Conservation (phyloP, 2,113 vertebrate genomes). For the Tachysurus vachellii region DNA sequence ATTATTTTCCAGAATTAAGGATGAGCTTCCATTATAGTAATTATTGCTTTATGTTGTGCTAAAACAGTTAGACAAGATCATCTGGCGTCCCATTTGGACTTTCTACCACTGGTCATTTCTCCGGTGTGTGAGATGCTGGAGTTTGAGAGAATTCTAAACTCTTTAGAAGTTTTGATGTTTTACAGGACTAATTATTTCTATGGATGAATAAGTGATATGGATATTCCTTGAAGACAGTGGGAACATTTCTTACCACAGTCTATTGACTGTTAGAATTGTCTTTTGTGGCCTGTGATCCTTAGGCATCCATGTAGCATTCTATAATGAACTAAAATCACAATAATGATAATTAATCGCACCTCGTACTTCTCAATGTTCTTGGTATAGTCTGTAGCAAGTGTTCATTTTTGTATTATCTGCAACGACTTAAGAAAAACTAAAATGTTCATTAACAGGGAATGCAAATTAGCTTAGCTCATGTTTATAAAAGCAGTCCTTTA, state of each 20-base stretch:
- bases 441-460: background rate
- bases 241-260: background rate
- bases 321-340: conserved; percentile 12
- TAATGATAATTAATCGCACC: background rate
- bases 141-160: background rate
- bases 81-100: background rate
- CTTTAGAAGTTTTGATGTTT: background rate
- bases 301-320: background rate
- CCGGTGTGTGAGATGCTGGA: conserved; percentile 2
- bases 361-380: background rate
- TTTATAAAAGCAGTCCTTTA: background rate
- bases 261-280: background rate
- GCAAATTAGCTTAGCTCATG: background rate
- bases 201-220: background rate
- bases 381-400: background rate
- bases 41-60: background rate
- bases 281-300: background rate
- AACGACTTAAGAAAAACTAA: background rate
- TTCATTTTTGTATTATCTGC: background rate
- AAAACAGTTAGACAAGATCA: background rate
- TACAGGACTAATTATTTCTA: background rate
- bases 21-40: background rate
- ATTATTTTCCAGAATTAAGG: background rate
- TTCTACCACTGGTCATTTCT: conserved; percentile 1
- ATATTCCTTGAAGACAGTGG: background rate